phyloP scores from a whole-genome alignment of 2,797 vertebrate species.

The Holocentrus rufus region DNA sequence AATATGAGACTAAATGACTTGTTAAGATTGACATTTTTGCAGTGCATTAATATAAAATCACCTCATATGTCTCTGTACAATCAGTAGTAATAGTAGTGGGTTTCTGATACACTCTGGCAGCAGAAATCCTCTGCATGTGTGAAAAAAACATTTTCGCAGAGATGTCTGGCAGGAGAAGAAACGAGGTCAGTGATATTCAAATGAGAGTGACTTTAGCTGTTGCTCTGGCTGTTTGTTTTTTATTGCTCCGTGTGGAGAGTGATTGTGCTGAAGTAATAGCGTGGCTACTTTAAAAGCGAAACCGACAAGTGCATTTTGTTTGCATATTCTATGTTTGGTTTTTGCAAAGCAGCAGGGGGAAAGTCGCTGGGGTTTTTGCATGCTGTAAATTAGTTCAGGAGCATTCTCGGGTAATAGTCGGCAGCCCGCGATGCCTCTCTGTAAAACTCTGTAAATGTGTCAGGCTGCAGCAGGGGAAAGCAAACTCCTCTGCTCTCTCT shows the following conservation, averaged over 20 bases:
- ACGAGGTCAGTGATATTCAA: slow-evolving; percentile 50
- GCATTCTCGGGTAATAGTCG: slow-evolving; percentile 35
- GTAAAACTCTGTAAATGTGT: slow-evolving; percentile 64
- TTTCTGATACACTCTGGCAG: neutral
- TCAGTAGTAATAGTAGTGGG: neutral
- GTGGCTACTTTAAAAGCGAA: slow-evolving; percentile 11
- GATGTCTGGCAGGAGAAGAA: slow-evolving; percentile 1
- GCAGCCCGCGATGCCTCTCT: slow-evolving; percentile 42
- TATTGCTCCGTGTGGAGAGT: neutral
- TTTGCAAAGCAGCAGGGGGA: slow-evolving; percentile 24
- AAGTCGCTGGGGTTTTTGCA: slow-evolving; percentile 22
- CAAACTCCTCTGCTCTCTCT: slow-evolving; percentile 53
- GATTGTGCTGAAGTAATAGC: neutral
- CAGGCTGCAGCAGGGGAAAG: slow-evolving; percentile 61
- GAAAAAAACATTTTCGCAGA: slow-evolving; percentile 13
- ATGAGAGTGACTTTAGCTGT: slow-evolving; percentile 23
- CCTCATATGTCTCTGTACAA: neutral
- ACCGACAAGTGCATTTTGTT: slow-evolving; percentile 21
- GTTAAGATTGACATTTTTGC: too few relatives aligned
- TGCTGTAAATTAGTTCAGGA: slow-evolving; percentile 32
- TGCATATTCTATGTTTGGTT: slow-evolving; percentile 28
- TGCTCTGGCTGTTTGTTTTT: slow-evolving; percentile 24
- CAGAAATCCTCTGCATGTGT: neutral
- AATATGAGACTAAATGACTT: too few relatives aligned
- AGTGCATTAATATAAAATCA: neutral